Evolutionary conservation across 2,797 vertebrate species (phyloP).

Genomic region (Notolepis coatsorum): DNA sequence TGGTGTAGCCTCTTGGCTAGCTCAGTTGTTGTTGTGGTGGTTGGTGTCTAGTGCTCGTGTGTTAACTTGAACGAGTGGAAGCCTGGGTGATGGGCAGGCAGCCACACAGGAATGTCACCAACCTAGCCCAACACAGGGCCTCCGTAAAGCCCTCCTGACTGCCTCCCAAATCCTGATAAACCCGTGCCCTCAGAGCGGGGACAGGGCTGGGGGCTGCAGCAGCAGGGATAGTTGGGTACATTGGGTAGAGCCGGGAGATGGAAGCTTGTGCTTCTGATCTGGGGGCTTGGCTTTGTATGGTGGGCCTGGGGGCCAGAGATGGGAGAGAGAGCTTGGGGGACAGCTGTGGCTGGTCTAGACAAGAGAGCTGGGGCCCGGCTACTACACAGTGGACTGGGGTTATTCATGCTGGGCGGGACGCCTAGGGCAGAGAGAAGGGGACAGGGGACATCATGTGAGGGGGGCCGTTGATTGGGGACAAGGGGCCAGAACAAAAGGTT

Average conservation of each 20-base stretch:
- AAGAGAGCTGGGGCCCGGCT: neutral
- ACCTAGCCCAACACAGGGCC: conserved; percentile 55
- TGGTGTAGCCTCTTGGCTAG: conserved; percentile 20
- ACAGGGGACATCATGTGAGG: too few species aligned
- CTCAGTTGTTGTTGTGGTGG: conserved; percentile 20
- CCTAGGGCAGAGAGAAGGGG: too few species aligned
- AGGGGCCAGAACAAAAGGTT: neutral
- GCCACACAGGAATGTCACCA: conserved; percentile 62
- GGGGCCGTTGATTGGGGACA: too few species aligned
- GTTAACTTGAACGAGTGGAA: conserved; percentile 45
- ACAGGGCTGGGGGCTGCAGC: conserved; percentile 35
- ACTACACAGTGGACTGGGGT: too few species aligned
- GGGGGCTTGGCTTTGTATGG: neutral
- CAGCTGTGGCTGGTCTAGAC: neutral
- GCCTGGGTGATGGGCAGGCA: conserved; percentile 20
- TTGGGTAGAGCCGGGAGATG: too few species aligned
- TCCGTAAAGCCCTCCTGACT: conserved; percentile 55
- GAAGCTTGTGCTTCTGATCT: too few species aligned
- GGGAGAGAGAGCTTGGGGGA: neutral
- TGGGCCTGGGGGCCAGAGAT: neutral
- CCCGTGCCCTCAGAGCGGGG: conserved; percentile 50
- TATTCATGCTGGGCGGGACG: too few species aligned
- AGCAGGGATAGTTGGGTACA: conserved; percentile 8
- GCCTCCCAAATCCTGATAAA: conserved; percentile 70
- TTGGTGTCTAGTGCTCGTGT: conserved; percentile 23